Base-by-base conservation (phyloP, 1,140 invertebrate species). In the Thaumetopoea pityocampa region DNA sequence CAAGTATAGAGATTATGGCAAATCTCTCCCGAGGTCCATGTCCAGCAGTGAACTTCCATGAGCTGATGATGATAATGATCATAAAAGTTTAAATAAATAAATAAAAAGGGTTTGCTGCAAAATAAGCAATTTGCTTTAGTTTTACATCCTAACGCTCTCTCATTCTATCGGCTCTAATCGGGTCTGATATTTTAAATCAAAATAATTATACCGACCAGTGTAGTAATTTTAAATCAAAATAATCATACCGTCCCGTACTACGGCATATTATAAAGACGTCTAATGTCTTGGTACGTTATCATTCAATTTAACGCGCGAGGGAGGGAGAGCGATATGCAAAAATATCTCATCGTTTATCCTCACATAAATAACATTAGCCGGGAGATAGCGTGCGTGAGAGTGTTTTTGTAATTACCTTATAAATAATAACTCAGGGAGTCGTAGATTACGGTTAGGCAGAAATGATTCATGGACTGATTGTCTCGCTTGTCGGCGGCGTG, bases 351-450 rank as follows among this genome's bases (percentile, higher is more conserved):
- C 64, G 66, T 72, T 80, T 76, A 83, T 79, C 79, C 79, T 46
- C 67, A 29, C 69, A 80, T 83, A 80, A 83, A 83, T 79, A 71
- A 80, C 67, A 71, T 74, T 72, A 77, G 52, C 50, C 19, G 33
- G 19, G 47, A 33, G 54, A 36, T 62, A 69, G 67, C 76, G 72
- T 74, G 63, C 67, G 67, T 63, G 59, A 69, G 69, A 72, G 74
- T 76, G 78, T 83, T 79, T 79, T 82, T 83, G 79, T 79, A 83
- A 83, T 83, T 81, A 83, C 79, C 67, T 62, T 81, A 81, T 83
- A 83, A 81, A 83, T 83, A 81, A 83, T 83, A 72, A 83, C 81
- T 78, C 60, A 54, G 46, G 23, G 61, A 43, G 54, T 38, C 74
- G 65, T 79, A 83, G 77, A 83, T 83, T 83, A 81, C 61, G 48